Evolutionary conservation across 2,113 vertebrate genomes (phyloP).

Genomic region (Carassius auratus): DNA sequence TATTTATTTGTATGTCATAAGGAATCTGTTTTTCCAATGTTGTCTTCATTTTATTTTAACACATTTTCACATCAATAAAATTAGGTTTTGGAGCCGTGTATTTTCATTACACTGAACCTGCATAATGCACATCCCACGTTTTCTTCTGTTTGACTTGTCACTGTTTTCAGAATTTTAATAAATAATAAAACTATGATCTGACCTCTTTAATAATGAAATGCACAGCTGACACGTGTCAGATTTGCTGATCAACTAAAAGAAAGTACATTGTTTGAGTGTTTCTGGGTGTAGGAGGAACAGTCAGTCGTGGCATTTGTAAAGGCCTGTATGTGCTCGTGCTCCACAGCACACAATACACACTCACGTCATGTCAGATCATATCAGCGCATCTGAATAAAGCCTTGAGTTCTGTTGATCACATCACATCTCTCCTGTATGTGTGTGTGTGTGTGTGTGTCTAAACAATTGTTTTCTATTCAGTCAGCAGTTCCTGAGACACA

Average conservation of each 20-base stretch:
- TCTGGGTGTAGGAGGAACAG: not conserved
- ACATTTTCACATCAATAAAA: too few relatives aligned
- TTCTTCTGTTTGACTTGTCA: too few relatives aligned
- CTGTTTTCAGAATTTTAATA: too few relatives aligned
- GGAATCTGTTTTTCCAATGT: too few relatives aligned
- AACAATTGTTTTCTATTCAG: conserved; percentile 58
- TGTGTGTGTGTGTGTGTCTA: conserved; percentile 27
- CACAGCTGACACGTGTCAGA: not conserved
- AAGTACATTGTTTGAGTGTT: not conserved
- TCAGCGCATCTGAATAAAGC: conserved; percentile 55
- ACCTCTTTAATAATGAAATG: not conserved
- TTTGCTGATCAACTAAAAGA: conserved; percentile 9
- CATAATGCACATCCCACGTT: too few relatives aligned
- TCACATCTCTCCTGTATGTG: not conserved
- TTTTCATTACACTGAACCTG: too few relatives aligned
- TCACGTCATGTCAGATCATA: conserved; percentile 57
- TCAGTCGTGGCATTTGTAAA: conserved; percentile 21
- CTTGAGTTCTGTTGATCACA: conserved; percentile 4
- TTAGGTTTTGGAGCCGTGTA: too few relatives aligned
- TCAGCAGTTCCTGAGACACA: conserved; percentile 64
- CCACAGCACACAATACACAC: not conserved
- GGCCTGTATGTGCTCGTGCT: not conserved
- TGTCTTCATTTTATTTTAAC: too few relatives aligned
- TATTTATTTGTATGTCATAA: too few relatives aligned
- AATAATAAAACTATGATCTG: not conserved